Conservation (phyloP, 2,888 invertebrate genomes). For the Shargacucullia verbasci region DNA sequence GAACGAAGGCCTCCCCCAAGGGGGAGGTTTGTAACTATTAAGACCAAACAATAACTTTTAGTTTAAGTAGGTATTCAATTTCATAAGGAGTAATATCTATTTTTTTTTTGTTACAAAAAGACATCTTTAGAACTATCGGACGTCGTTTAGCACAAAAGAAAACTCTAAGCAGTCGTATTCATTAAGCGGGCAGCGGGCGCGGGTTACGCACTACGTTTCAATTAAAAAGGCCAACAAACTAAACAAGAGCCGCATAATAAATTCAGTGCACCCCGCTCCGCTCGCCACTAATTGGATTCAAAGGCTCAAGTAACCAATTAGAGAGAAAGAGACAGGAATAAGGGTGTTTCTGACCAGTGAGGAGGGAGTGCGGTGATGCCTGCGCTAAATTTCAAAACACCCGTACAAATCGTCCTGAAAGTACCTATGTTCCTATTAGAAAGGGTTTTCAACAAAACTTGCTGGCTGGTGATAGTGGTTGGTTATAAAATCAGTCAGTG, state of each 20-base stretch:
- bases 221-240: constrained; percentile 81
- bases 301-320: constrained; percentile 81
- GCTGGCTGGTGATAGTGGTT: constrained; percentile 16
- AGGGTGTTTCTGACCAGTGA: constrained; percentile 47
- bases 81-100: no score
- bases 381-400: constrained; percentile 46
- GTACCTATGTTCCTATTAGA: constrained; percentile 5
- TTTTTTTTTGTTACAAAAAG: no score
- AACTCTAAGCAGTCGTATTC: constrained; percentile 60
- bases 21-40: no score
- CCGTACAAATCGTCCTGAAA: constrained; percentile 23
- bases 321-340: constrained; percentile 70
- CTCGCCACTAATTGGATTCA: constrained; percentile 82
- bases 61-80: no score
- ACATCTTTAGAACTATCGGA: constrained; percentile 11
- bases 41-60: no score
- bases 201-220: constrained; percentile 83
- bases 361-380: constrained; percentile 48
- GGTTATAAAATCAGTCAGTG: neutral
- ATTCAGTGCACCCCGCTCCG: constrained; percentile 76
- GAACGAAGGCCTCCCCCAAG: no score
- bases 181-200: constrained; percentile 65
- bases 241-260: constrained; percentile 82
- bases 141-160: constrained; percentile 47
- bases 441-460: constrained; percentile 40